Base-by-base conservation (phyloP, 2,113 vertebrate genomes). In the Motacilla alba region DNA sequence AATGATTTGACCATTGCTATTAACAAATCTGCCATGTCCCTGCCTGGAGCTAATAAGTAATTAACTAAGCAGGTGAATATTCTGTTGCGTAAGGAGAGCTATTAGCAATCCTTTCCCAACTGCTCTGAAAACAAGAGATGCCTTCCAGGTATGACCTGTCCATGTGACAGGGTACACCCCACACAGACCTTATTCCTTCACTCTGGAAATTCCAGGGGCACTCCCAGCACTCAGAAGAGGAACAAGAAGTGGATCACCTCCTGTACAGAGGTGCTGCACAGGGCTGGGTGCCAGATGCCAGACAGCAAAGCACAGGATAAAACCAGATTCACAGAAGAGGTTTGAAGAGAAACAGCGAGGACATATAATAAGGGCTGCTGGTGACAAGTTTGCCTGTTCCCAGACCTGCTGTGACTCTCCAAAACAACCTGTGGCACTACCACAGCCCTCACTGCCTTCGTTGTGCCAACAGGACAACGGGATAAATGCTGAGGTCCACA, bases 31-130 rank as follows among this genome's bases (percentile, higher is more conserved):
- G 96, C 72, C 56, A 75, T 56, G 97, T 95, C 95, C 94, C 97
- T 94, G 97, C 97, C 98, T 89, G 93, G 19, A 98, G 97, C 97
- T 97, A 97, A 43, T 44, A 94, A 94, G 96, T 96, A 98, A 98
- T 97, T 95, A 98, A 97, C 96, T 89, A 96, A 95, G 87, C 41
- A 33, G 90, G 50, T 97, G 92, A 95, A 95, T 90, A 96, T 96
- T 96, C 93, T 96, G 96, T 97, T 97, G 89, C 87, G 85, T 94
- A 96, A 97, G 95, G 92, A 95, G 84, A 13, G 6, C 91, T 97
- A 96, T 98, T 97, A 97, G 77, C 84, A 89, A 94, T 72, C 23
- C 84, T 92, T 93, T 97, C 97, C 95, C 96, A 97, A 96, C 93
- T 96, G 62, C 93, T 86, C 72, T 64, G 62, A 91, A 97, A 91